phyloP scores from a whole-genome alignment of 2,797 vertebrate genomes.

The Discoglossus pictus region DNA sequence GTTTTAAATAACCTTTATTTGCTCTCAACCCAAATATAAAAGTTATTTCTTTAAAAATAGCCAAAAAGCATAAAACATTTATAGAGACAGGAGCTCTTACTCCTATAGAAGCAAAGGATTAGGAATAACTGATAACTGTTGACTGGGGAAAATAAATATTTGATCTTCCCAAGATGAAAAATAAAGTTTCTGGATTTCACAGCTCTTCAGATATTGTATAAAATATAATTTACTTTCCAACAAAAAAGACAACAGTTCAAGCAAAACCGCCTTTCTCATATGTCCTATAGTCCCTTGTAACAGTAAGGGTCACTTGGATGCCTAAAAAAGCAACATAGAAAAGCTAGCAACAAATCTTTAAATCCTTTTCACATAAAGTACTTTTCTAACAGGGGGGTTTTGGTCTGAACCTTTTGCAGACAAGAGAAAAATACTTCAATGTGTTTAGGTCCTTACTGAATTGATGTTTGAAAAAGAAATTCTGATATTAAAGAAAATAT shows the following conservation, averaged over 20 bases:
- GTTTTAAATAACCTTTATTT: too few species aligned
- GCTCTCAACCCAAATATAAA: too few species aligned
- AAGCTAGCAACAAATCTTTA: constrained; percentile 4
- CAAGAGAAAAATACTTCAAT: too few species aligned
- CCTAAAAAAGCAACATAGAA: constrained; percentile 1
- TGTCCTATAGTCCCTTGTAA: not conserved
- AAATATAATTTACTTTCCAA: constrained; percentile 1
- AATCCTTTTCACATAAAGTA: not conserved
- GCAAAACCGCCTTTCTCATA: constrained; percentile 1
- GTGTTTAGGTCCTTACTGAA: too few species aligned
- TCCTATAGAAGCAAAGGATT: too few species aligned
- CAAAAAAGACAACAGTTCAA: constrained; percentile 2
- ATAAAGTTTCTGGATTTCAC: not conserved
- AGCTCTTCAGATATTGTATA: not conserved
- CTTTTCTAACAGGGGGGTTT: not conserved
- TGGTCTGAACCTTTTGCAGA: too few species aligned
- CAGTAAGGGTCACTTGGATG: not conserved
- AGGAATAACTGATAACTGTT: too few species aligned
- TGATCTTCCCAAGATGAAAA: not conserved
- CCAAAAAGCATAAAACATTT: too few species aligned
- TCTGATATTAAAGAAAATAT: too few species aligned
- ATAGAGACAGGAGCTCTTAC: too few species aligned
- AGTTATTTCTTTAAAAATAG: too few species aligned
- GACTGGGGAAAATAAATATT: not conserved
- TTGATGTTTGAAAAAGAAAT: too few species aligned